Conservation (phyloP, 2,888 invertebrate genomes). For the Latheticus oryzae region DNA sequence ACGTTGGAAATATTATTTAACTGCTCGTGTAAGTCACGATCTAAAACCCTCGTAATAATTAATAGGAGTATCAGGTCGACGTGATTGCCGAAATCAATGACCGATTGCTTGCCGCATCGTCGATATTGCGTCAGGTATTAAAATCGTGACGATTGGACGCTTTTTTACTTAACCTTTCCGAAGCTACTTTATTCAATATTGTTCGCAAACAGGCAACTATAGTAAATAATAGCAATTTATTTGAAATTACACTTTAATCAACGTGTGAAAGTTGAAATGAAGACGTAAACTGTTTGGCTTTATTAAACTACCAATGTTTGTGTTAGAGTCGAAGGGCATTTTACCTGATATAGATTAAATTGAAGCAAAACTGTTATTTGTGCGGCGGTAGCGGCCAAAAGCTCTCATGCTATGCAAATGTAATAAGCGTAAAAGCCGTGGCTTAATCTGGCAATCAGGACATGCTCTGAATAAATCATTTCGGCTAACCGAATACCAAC, state of each 20-base stretch:
- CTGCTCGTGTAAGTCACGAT: constrained; percentile 4
- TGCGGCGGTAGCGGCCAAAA: constrained; percentile 35
- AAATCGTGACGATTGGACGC: constrained; percentile 25
- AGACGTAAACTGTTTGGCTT: not conserved
- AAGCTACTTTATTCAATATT: constrained; percentile 14
- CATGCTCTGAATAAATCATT: constrained; percentile 58
- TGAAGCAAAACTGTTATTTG: constrained; percentile 39
- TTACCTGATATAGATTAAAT: constrained; percentile 37
- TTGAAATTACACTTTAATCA: constrained; percentile 18
- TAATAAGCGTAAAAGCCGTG: constrained; percentile 63
- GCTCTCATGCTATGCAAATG: constrained; percentile 59
- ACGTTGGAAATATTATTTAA: not conserved
- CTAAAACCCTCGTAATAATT: constrained; percentile 33
- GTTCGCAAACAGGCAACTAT: not conserved
- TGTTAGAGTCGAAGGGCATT: constrained; percentile 7
- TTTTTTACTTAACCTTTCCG: constrained; percentile 24
- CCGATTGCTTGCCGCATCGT: constrained; percentile 18
- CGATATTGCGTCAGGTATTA: constrained; percentile 22
- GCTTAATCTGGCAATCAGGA: constrained; percentile 59
- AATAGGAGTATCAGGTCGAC: constrained; percentile 22
- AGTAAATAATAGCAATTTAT: constrained; percentile 10
- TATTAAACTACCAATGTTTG: constrained; percentile 14
- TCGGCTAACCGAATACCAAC: constrained; percentile 46
- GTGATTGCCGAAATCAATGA: constrained; percentile 37
- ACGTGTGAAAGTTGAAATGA: constrained; percentile 15